These are phyloP conservation scores for Blastobasis adustella DNA, from an alignment of 2,888 invertebrate genomes.

Conservation along the genomic window DNA sequence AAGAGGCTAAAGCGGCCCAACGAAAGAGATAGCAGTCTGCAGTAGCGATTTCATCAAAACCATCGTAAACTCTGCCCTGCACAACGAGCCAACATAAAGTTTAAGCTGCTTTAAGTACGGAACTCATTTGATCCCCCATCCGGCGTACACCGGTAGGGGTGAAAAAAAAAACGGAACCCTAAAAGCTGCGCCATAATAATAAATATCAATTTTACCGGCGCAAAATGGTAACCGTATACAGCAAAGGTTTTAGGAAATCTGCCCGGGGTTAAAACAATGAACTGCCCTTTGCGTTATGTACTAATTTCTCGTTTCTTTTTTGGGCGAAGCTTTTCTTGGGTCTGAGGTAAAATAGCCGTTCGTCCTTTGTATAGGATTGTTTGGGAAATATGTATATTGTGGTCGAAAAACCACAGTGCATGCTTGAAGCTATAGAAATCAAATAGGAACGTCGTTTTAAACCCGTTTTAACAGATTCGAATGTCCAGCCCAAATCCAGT, in stretches of 20 bases:
- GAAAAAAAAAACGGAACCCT: conserved; percentile 25
- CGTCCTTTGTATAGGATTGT: conserved; percentile 9
- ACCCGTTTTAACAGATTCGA: no score
- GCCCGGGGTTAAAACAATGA: conserved; percentile 23
- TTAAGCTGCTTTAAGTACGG: conserved; percentile 33
- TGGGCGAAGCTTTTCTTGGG: no score
- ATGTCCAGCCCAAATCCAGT: no score
- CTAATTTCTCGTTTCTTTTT: no score
- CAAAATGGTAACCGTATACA: conserved; percentile 21
- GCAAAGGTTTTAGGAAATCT: conserved; percentile 15
- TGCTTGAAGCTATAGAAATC: no score
- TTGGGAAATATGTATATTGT: conserved; percentile 7
- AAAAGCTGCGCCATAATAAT: conserved; percentile 27
- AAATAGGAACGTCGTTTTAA: no score
- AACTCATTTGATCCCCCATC: conserved; percentile 26
- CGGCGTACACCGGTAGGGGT: conserved; percentile 13
- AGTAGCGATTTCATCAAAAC: conserved; percentile 16
- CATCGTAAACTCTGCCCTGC: conserved; percentile 6
- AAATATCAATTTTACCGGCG: conserved; percentile 39
- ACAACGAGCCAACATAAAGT: conserved; percentile 17
- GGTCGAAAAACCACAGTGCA: no score
- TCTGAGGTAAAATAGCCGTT: no score
- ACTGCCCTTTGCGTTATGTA: conserved; percentile 12
- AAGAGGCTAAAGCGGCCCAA: no score
- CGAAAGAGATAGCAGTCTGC: no score